Conservation (phyloP, 2,113 vertebrate genomes). For the Pluvianellus socialis region DNA sequence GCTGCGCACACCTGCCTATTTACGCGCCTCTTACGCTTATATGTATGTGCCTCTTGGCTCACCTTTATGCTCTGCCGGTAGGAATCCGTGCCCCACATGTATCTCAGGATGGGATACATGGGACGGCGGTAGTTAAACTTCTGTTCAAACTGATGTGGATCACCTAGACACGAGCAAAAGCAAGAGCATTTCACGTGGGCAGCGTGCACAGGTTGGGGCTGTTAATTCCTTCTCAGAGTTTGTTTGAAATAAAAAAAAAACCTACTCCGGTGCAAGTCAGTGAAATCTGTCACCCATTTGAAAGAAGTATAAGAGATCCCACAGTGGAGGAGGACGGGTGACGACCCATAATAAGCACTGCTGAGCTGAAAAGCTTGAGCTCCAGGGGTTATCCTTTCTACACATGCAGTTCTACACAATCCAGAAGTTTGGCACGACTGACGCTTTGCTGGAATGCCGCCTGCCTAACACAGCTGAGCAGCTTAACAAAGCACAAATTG, state of each 20-base stretch:
- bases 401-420: fast-evolving
- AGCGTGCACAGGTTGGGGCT: neutral
- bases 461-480: neutral
- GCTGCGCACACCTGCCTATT: neutral
- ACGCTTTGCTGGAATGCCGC: fast-evolving
- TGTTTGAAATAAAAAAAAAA: neutral
- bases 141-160: constrained; percentile 98
- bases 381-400: too few relatives aligned
- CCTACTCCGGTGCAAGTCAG: neutral
- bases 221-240: neutral
- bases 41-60: neutral
- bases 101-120: constrained; percentile 97
- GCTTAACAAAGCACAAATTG: neutral
- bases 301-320: neutral
- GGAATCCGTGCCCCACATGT: constrained; percentile 92
- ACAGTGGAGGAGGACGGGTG: too few relatives aligned
- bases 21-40: too few relatives aligned
- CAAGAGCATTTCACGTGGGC: fast-evolving
- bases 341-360: neutral
- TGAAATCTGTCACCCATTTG: too few relatives aligned
- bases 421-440: neutral
- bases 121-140: constrained; percentile 99
- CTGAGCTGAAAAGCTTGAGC: neutral
- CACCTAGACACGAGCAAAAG: constrained; percentile 74
- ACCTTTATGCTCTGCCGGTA: constrained; percentile 96